phyloP scores from a whole-genome alignment of 2,888 invertebrate species.

The Zelleria hepariella region DNA sequence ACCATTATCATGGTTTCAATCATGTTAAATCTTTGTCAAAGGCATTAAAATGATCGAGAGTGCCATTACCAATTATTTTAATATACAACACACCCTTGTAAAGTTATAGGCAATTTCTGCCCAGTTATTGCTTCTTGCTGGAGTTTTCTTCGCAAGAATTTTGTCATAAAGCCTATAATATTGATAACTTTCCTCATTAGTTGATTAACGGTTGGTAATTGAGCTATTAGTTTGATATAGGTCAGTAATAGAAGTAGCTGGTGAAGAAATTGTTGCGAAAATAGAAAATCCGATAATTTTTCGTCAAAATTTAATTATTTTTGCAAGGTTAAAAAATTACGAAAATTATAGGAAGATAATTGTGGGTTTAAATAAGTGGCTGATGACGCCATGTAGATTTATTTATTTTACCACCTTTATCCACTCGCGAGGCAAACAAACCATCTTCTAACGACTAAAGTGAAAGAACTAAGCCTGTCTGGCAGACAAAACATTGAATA shows the following conservation, averaged over 20 bases:
- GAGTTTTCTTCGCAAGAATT: background rate
- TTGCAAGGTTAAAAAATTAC: too few relatives aligned
- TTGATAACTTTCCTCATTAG: background rate
- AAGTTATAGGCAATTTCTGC: background rate
- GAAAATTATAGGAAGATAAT: too few relatives aligned
- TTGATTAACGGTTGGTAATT: background rate
- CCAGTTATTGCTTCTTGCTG: background rate
- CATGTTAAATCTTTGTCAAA: constrained; percentile 13
- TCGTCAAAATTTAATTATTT: too few relatives aligned
- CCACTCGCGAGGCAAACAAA: too few relatives aligned
- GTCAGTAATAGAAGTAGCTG: background rate
- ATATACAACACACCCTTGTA: background rate
- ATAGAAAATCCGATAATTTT: too few relatives aligned
- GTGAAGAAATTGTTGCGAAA: too few relatives aligned
- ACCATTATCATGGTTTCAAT: too few relatives aligned
- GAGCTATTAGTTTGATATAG: background rate
- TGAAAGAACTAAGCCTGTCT: background rate
- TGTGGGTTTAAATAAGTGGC: too few relatives aligned
- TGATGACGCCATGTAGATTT: too few relatives aligned
- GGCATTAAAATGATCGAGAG: background rate
- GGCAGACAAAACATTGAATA: background rate
- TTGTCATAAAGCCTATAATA: background rate
- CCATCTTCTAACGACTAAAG: too few relatives aligned
- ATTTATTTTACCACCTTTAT: too few relatives aligned
- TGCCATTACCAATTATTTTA: background rate